Evolutionary conservation across 2,113 vertebrate species (phyloP).

Genomic region (Malurus cyaneus): DNA sequence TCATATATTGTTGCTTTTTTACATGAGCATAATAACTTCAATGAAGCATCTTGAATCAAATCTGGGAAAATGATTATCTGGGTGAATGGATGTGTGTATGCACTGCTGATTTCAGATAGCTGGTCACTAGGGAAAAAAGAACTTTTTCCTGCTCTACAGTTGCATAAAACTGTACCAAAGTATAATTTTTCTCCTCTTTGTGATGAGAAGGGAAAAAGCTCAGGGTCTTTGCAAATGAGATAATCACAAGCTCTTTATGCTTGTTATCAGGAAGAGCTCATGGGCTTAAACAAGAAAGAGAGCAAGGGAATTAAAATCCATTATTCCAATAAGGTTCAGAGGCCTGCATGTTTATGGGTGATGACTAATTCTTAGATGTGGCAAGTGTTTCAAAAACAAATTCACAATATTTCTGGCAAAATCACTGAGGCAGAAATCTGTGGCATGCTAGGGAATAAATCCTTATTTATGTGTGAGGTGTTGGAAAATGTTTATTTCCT

Average conservation of each 20-base stretch:
- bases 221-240: neutral
- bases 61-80: neutral
- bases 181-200: neutral
- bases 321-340: neutral
- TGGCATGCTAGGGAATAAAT: neutral
- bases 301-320: neutral
- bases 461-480: neutral
- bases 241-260: neutral
- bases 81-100: neutral
- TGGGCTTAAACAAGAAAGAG: neutral
- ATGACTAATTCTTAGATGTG: neutral
- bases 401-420: neutral
- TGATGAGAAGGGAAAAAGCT: neutral
- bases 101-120: neutral
- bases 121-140: neutral
- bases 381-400: neutral
- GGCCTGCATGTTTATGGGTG: neutral
- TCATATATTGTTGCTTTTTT: neutral
- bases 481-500: neutral
- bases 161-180: neutral
- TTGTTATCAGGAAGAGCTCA: no score
- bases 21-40: neutral
- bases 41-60: conserved; percentile 5
- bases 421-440: neutral
- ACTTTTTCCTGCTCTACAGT: neutral